Base-by-base conservation (phyloP, 2,888 invertebrate genomes). In the Oscheius sp. region DNA sequence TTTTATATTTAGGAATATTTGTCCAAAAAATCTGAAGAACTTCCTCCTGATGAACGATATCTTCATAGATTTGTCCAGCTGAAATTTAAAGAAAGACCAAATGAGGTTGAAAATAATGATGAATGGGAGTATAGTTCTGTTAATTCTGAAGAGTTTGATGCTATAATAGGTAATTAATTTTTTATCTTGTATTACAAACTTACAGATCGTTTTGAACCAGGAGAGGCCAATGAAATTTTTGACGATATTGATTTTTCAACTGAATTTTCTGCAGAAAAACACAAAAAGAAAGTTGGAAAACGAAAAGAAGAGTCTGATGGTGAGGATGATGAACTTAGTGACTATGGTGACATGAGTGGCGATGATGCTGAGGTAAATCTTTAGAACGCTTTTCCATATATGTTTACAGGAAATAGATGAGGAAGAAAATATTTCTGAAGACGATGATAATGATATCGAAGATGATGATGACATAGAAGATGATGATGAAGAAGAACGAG, bases 31-130 rank as follows among this genome's bases (percentile, higher is more conserved):
- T 56, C 49, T 2, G 71, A 72, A 24, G 83, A 90, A 73, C 92
- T 96, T 81, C 95, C 95, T 0, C 93, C 92, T 0, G 96, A 97
- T 82, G 96, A 97, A 87, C 89, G 90, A 70, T 95, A 92, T 87
- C 89, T 94, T 78, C 92, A 93, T 84, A 90, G 90, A 75, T 85
- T 66, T 70, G 82, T 80, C 14, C 72, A 77, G 6, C 51, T 73
- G 32, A 73, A 80, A 9, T 57, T 78, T 8, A 71, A 73, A 30
- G 50, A 61, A 8, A 75, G 73, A 59, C 68, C 38, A 32, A 59
- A 49, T n/a, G 68, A 72, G 44, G 65, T 71, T 62, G 71, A 73
- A 47, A 56, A 57, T 4, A 71, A 73, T 14, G 90, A 90, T 5
- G 90, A 91, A 36, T 90, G 89, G 51, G 90, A 90, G 75, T 87